Evolutionary conservation across 2,888 invertebrate species (phyloP), one percentile per base, ranked within the genome.

Genomic region (Mythimna lalbum): DNA sequence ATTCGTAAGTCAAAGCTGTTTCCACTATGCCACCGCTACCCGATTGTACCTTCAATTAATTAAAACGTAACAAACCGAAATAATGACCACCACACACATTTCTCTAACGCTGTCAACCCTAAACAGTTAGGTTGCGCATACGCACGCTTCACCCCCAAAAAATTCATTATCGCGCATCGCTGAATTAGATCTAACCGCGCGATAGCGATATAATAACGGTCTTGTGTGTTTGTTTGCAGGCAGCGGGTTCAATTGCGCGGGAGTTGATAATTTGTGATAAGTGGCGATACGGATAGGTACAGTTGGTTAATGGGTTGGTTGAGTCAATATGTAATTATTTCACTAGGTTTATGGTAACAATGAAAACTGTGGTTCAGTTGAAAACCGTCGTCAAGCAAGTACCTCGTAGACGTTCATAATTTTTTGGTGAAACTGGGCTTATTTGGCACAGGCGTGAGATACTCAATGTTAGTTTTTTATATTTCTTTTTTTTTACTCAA

Each of bases 161-260:
- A 78, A 78, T 84, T 87, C 76, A 81, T 87, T 92, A 92, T 91
- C 93, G 82, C 79, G 61, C 71, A 82, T 86, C 85, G 84, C 80
- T 85, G 85, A 88, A 86, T 89, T 88, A 88, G 93, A 93, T 93
- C 93, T 93, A 93, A 92, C 92, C 90, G 73, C 87, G 80, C 88
- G 91, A 93, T 93, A 92, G 71, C 57, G 76, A 68, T 63, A 64
- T 89, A 89, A 89, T 91, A 92, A 92, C 91, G 90, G 90, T 83
- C 85, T 86, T 86, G 87, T 80, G 68, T 77, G 81, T 80, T 80
- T 80, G 80, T 80, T 80, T 82, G 82, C 17, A 61, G 69, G 67
- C 63, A 60, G 59, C 53, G 63, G 56, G 77, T 66, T 80, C 61
- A 80, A 83, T 72, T 83, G 83, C 66, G 73, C 80, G 31, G 56